phyloP scores from a whole-genome alignment of 2,888 invertebrate species.

The Apamea monoglypha region DNA sequence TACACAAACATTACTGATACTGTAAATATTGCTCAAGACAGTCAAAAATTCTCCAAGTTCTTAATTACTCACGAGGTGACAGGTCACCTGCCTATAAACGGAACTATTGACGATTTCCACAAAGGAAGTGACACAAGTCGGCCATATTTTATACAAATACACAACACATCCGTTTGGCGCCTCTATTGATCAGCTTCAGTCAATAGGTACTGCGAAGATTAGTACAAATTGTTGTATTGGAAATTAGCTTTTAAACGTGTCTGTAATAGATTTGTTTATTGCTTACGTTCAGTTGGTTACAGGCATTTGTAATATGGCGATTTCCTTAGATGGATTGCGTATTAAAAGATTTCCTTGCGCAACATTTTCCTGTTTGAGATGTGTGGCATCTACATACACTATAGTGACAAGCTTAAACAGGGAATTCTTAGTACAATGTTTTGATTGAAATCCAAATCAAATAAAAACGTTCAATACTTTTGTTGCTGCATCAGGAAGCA shows the following conservation, averaged over 20 bases:
- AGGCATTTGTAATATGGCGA: slow-evolving; percentile 13
- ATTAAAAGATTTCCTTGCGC: slow-evolving; percentile 24
- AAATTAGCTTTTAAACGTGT: slow-evolving; percentile 34
- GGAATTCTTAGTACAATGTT: too few species aligned
- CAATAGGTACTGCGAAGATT: slow-evolving; percentile 64
- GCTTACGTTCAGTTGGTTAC: slow-evolving; percentile 7
- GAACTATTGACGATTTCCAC: slow-evolving; percentile 67
- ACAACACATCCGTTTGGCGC: slow-evolving; percentile 79
- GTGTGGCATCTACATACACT: not conserved
- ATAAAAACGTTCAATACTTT: not conserved
- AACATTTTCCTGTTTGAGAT: slow-evolving; percentile 22
- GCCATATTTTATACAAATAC: slow-evolving; percentile 81
- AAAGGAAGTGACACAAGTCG: slow-evolving; percentile 82
- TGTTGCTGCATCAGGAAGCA: not conserved
- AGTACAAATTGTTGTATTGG: slow-evolving; percentile 43
- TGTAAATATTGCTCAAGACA: slow-evolving; percentile 31
- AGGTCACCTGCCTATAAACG: slow-evolving; percentile 60
- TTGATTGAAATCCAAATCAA: slow-evolving; percentile 6
- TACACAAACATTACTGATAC: slow-evolving; percentile 6
- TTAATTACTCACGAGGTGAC: slow-evolving; percentile 58
- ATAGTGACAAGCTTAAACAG: not conserved
- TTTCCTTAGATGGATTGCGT: slow-evolving; percentile 30
- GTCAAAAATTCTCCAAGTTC: slow-evolving; percentile 36
- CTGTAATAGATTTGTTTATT: slow-evolving; percentile 31
- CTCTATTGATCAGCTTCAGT: slow-evolving; percentile 74